Evolutionary conservation across 2,888 invertebrate genomes (phyloP), one percentile per base, ranked within the genome.

Genomic region (Epinotia brunnichana): DNA sequence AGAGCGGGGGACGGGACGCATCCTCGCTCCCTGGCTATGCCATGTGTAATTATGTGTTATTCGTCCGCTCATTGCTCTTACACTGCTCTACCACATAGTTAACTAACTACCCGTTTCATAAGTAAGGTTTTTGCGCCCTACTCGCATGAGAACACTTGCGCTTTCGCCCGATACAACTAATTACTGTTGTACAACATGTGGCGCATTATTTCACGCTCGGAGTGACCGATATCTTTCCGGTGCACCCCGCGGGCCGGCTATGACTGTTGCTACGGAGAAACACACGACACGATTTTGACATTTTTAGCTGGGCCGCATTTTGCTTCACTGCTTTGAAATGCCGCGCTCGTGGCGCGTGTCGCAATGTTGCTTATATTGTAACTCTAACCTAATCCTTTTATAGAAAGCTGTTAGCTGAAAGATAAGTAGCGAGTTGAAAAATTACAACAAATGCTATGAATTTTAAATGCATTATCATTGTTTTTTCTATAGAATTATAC

Each of bases 201-300:
- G 88, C 85, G 88, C 86, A 89, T 89, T 90, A 89, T 86, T 90
- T 87, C 85, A 89, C 85, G 89, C 83, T 87, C 80, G 80, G 84
- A 79, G 80, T 83, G 83, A 79, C 81, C 79, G 81, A 71, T 81
- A 79, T 81, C 87, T 84, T 90, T 89, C 90, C 88, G 87, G 87
- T 83, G 86, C 82, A 80, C 80, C 76, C 79, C 83, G 81, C 81
- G 57, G 82, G 79, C 77, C 75, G 75, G 74, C 73, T 41, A 15
- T 44, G 76, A 78, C 79, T 78, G 80, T 81, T 85, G 81, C 83
- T 86, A 86, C 87, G 87, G 85, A 83, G 77, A 87, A 85, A 81
- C 77, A 83, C 91, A 92, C 91, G 90, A 83, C 91, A 92, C 91
- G 90, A 88, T 84, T 90, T 87, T 91, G 90, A 91, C 91, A 92